These are phyloP conservation scores for Psammodynastes pulverulentus DNA, from an alignment of 2,113 vertebrate genomes.

Conservation along the genomic window DNA sequence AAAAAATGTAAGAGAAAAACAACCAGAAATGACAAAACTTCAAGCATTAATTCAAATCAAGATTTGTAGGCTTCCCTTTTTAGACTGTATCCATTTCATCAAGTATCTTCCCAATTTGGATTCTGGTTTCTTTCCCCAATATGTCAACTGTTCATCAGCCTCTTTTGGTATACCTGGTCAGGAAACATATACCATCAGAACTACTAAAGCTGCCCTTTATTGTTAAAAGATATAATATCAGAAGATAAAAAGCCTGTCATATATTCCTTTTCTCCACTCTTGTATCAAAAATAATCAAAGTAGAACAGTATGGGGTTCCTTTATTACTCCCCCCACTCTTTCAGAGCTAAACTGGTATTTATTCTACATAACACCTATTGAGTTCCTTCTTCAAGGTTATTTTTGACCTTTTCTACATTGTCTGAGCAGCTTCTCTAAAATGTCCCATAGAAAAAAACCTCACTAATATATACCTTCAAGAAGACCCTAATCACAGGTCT, in stretches of 20 bases:
- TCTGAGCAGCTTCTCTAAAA: neutral
- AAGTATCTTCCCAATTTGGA: neutral
- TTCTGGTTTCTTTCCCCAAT: neutral
- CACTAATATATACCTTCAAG: neutral
- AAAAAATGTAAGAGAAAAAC: neutral
- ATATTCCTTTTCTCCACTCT: neutral
- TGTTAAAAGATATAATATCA: neutral
- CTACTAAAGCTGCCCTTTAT: neutral
- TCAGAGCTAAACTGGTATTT: neutral
- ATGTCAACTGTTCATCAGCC: neutral
- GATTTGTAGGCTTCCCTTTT: neutral
- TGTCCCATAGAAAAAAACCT: neutral
- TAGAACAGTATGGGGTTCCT: neutral
- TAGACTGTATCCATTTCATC: neutral
- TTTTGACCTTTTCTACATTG: neutral
- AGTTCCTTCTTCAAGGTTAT: neutral
- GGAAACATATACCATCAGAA: neutral
- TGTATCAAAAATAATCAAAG: neutral
- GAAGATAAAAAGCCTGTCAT: neutral
- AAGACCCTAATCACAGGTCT: neutral
- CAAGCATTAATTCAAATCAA: neutral
- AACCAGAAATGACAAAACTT: neutral
- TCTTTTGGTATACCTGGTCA: neutral
- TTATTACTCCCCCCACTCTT: neutral
- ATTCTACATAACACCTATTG: neutral